These are phyloP conservation scores for Drosophila elegans DNA, from an alignment of 1,140 invertebrate species.

Conservation along the genomic window DNA sequence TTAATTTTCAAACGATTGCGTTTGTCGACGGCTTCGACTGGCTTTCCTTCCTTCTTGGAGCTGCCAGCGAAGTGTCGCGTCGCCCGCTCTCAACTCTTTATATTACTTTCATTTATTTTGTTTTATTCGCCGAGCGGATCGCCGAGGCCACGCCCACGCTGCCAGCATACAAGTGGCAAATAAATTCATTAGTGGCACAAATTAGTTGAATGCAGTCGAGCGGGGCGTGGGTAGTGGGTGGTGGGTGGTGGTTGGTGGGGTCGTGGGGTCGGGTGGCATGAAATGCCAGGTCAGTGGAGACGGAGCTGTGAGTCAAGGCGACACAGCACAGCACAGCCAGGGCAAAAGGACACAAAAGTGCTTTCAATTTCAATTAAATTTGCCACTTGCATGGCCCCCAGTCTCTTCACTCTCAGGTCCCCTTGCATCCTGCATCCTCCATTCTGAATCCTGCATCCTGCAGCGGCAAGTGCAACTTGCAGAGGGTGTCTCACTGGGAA, in stretches of 20 bases:
- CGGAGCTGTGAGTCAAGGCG: slow-evolving; percentile 8
- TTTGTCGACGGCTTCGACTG: slow-evolving; percentile 67
- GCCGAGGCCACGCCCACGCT: slow-evolving; percentile 62
- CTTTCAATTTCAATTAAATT: slow-evolving; percentile 84
- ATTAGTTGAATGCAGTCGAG: slow-evolving; percentile 77
- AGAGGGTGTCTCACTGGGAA: slow-evolving; percentile 1
- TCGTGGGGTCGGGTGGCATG: slow-evolving; percentile 1
- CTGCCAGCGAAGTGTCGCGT: slow-evolving; percentile 56
- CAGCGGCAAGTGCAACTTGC: slow-evolving; percentile 39
- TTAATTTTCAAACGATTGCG: slow-evolving; percentile 82
- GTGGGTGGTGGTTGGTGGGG: too few species aligned
- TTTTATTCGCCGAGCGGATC: slow-evolving; percentile 48
- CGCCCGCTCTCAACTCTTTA: slow-evolving; percentile 16
- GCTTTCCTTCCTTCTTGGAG: slow-evolving; percentile 48
- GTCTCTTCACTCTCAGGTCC: background rate
- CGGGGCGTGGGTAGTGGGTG: background rate
- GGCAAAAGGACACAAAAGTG: slow-evolving; percentile 78
- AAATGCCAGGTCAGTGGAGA: background rate
- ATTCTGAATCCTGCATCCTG: slow-evolving; percentile 51
- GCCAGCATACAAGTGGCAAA: slow-evolving; percentile 83
- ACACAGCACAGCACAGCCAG: slow-evolving; percentile 17
- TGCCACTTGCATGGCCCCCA: slow-evolving; percentile 50
- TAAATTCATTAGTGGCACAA: slow-evolving; percentile 83
- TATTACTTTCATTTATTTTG: slow-evolving; percentile 78
- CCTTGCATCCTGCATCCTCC: slow-evolving; percentile 15